Base-by-base conservation (phyloP, 2,113 vertebrate species). In the Promerops cafer region DNA sequence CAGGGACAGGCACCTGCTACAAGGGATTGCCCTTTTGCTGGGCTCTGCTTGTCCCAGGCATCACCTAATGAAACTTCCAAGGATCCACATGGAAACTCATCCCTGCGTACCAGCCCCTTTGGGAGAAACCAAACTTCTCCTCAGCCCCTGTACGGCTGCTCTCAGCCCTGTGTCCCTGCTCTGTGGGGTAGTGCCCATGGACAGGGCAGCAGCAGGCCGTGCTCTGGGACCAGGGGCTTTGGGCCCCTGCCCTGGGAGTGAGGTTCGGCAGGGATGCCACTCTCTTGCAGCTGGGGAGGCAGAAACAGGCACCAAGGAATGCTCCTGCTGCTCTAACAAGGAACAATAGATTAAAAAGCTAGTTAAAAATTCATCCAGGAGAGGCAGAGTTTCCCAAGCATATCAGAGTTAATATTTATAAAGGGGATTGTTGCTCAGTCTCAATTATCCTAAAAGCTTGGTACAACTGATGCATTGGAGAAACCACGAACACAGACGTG, bases 401-500 rank as follows among this genome's bases (percentile, higher is more conserved):
- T 97, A 96, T 92, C 97, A 87, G 81, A 96, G 97, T 98, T 98
- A 98, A 98, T 98, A 98, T 98, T 98, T 98, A 98, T 98, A 95
- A 96, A 97, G 90, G 83, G 91, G 93, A 95, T 83, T 94, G 96
- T 97, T 97, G 95, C 97, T 97, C 94, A 93, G 87, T 96, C 96
- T 96, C 97, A 97, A 97, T 98, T 98, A 97, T 97, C 96, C 86
- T 72, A 83, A 96, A 87, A 97, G 94, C 96, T 28, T 28, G 86
- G 74, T 95, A 90, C 87, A 96, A 96, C 57, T 42, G 89, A 82
- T 78, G 90, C 70, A n/a, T 49, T 80, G 95, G 94, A 92, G 47
- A 74, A 92, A 52, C 68, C 52, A 83, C 23, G 30, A 79, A 52
- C 78, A n/a, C 19, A n/a, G 53, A 80, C 79, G 37, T 26, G 56